Evolutionary conservation across 2,888 invertebrate genomes (phyloP), one percentile per base, ranked within the genome.

Genomic region (Epicampocera succincta): DNA sequence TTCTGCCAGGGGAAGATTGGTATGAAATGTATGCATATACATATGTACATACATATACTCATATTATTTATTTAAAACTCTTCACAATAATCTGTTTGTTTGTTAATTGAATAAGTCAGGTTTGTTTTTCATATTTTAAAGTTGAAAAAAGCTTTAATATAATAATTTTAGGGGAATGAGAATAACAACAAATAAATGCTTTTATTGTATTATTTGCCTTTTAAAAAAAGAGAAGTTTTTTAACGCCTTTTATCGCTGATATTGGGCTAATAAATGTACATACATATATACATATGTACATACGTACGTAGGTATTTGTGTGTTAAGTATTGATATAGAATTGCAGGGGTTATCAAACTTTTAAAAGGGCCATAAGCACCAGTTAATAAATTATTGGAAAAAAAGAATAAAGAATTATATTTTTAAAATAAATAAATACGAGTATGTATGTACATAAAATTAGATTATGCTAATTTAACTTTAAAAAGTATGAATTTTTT

Each of bases 181-280:
- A 63, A 65, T 38, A 50, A 48, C 56, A 48, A 19, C 40, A 77
- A 72, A 50, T 50, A 48, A 48, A 61, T n/a, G 12, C 17, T 33
- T 33, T 33, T 33, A 69, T 77, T 77, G 19, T 71, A 29, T 50
- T 71, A 58, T 50, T 72, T 65, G 50, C 50, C 42, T 65, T 50
- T n/a, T 13, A 44, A 66, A 50, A 63, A 71, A 60, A 78, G 65
- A 72, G 58, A 72, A 58, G 63, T 72, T 66, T 61, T 66, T 54
- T 52, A 66, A 78, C 78, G 78, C 78, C 78, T 78, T 38, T 52
- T 78, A 25, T 78, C 38, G 17, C 21, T 25, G n/a, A 40, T 65
- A 50, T 68, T 65, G 6, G 15, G 6, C 13, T 38, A 52, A 4
- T 61, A 6, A 1, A 13, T 66, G 29, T 54, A 21, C 48, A 3